These are phyloP conservation scores for Glyphotaelius pellucidus DNA, from an alignment of 2,888 invertebrate species.

Conservation along the genomic window DNA sequence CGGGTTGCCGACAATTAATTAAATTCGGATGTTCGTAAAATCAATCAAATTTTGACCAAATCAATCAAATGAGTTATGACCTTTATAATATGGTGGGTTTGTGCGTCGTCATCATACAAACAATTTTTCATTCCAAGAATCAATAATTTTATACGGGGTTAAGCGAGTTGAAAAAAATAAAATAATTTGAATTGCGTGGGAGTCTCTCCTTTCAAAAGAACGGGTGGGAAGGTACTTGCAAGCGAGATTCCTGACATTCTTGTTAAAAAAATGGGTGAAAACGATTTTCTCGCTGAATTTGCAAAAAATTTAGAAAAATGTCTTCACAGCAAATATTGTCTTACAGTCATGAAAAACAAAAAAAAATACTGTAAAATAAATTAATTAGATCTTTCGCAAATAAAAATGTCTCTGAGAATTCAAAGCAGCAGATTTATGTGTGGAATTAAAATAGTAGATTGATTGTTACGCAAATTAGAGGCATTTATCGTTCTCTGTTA, in stretches of 20 bases:
- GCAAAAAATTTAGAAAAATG: neutral
- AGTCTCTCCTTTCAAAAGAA: neutral
- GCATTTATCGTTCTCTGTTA: slow-evolving; percentile 21
- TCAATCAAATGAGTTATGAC: too few species aligned
- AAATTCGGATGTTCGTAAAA: too few species aligned
- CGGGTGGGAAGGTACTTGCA: neutral
- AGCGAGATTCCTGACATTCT: neutral
- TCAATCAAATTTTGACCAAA: too few species aligned
- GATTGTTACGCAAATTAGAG: neutral
- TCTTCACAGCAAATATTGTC: too few species aligned
- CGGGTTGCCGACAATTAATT: too few species aligned
- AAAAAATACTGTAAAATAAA: neutral
- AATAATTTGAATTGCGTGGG: neutral
- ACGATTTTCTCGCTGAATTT: neutral
- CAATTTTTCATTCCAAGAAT: neutral
- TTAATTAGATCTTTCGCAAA: neutral
- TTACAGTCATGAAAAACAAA: neutral
- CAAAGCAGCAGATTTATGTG: neutral
- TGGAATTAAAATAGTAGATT: neutral
- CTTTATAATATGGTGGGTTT: too few species aligned
- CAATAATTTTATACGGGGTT: neutral
- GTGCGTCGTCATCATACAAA: neutral
- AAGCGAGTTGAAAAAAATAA: too few species aligned
- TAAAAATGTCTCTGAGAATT: neutral
- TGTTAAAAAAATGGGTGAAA: neutral